A percentile compares a stretch with the other conserved stretches of the same genome.
Conservation (phyloP, 1,140 invertebrate species). For the Heliconius congener region DNA sequence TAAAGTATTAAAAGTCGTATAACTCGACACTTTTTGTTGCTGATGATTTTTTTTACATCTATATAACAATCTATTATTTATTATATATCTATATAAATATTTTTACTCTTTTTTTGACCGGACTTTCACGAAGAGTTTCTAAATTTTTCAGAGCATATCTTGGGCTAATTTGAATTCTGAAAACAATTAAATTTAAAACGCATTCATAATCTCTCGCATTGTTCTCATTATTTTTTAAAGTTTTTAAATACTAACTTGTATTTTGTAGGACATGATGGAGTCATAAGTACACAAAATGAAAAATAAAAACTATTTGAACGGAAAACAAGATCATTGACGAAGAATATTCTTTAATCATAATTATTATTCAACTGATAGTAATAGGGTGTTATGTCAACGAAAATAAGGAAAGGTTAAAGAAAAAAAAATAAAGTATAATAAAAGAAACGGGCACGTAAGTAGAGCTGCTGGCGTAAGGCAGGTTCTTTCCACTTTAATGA, state of each 20-base stretch:
- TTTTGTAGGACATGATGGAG: not conserved
- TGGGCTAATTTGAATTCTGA: not conserved
- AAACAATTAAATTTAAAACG: not conserved
- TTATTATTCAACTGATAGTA: not conserved
- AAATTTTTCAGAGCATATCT: constrained; percentile 10
- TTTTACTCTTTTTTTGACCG: not conserved
- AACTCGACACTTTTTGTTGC: too few relatives aligned
- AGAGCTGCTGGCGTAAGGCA: constrained; percentile 3
- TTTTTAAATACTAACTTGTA: not conserved
- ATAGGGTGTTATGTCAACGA: not conserved
- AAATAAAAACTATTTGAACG: too few relatives aligned
- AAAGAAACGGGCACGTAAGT: not conserved
- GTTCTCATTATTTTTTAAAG: not conserved
- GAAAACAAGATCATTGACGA: too few relatives aligned
- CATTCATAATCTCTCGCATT: not conserved
- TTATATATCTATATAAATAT: not conserved
- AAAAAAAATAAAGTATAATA: not conserved
- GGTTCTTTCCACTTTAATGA: constrained; percentile 13
- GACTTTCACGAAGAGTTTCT: not conserved
- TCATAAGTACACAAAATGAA: too few relatives aligned
- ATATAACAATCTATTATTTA: too few relatives aligned
- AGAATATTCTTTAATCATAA: too few relatives aligned
- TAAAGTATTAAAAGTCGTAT: not conserved
- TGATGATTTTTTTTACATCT: too few relatives aligned
- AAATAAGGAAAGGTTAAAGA: too few relatives aligned